Evolutionary conservation across 2,888 invertebrate species (phyloP).

Genomic region (Drosophila koepferae): DNA sequence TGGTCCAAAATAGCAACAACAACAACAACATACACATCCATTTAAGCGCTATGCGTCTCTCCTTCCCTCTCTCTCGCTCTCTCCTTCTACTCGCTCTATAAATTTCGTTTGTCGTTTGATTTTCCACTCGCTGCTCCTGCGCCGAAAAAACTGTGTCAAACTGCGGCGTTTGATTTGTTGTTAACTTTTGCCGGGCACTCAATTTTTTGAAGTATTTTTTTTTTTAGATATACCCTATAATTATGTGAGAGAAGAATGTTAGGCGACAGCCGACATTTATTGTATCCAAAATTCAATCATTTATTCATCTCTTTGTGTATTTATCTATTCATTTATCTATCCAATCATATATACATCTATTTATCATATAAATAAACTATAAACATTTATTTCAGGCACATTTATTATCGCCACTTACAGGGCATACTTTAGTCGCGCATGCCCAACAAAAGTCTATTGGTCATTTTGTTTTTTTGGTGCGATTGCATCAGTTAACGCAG

Average conservation of each 20-base stretch:
- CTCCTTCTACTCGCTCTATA: conserved; percentile 60
- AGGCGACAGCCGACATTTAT: too few relatives aligned
- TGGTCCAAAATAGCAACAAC: conserved; percentile 17
- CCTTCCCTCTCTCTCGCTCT: conserved; percentile 1
- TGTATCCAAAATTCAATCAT: too few relatives aligned
- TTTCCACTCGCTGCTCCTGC: conserved; percentile 50
- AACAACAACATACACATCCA: conserved; percentile 30
- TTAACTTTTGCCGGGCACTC: conserved; percentile 69
- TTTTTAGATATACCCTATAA: conserved; percentile 3
- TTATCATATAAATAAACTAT: background rate
- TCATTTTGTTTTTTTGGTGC: conserved; percentile 14
- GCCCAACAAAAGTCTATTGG: background rate
- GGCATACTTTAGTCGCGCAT: background rate
- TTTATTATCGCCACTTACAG: background rate
- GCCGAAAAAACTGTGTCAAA: conserved; percentile 72
- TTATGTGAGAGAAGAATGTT: rapidly evolving
- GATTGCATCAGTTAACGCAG: conserved; percentile 33
- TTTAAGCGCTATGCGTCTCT: conserved; percentile 10
- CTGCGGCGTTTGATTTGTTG: conserved; percentile 66
- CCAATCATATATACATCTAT: too few relatives aligned
- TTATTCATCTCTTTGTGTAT: background rate
- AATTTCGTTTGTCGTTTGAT: conserved; percentile 60
- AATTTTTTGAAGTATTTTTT: conserved; percentile 15
- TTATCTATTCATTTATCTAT: background rate
- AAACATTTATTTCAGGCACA: background rate